Evolutionary conservation across 1,140 invertebrate species (phyloP), one percentile per base, ranked within the genome.

Genomic region (Diplogasteroides magnus): DNA sequence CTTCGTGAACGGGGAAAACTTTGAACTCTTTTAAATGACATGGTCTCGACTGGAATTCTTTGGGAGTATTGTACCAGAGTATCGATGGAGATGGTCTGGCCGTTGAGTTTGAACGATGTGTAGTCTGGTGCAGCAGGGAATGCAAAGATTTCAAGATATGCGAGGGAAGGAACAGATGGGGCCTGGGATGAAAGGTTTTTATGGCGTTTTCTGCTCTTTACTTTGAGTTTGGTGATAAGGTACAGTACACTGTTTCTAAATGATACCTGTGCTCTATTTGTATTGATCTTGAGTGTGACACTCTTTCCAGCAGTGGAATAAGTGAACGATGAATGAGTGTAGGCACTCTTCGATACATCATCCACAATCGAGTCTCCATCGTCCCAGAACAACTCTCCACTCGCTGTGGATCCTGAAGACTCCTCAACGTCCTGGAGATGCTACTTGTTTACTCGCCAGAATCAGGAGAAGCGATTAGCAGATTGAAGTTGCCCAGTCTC

Each of bases 301-400:
- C n/a, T n/a, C n/a, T n/a, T n/a, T n/a, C n/a, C n/a, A n/a, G n/a
- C 61, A 37, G 60, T 55, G 29, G 32, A 29, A 27, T 72, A 72
- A 58, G 28, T n/a, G 27, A 72, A 70, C 28, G 48, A 31, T 15
- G 63, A 55, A 31, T 64, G 55, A 25, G 61, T 60, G 57, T 72
- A 70, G 19, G 48, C 29, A 31, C 64, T 58, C 31, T 56, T 63
- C 31, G 61, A 64, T 37, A 72, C 58, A 61, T 72, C 62, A 27
- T 73, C 57, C 13, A 74, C 70, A 32, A 75, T 69, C 3, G 67
- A 74, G 28, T 90, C 89, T 0, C 90, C 90, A 77, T 91, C 89
- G 80, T 91, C 90, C 89, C 89, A 90, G 81, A 88, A 91, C 0
- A 91, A 83, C 76, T 88, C 84, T 56, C 90, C 90, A 31, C 37